These are phyloP conservation scores for Metopolophium dirhodum DNA, from an alignment of 1,140 invertebrate genomes.

Conservation along the genomic window DNA sequence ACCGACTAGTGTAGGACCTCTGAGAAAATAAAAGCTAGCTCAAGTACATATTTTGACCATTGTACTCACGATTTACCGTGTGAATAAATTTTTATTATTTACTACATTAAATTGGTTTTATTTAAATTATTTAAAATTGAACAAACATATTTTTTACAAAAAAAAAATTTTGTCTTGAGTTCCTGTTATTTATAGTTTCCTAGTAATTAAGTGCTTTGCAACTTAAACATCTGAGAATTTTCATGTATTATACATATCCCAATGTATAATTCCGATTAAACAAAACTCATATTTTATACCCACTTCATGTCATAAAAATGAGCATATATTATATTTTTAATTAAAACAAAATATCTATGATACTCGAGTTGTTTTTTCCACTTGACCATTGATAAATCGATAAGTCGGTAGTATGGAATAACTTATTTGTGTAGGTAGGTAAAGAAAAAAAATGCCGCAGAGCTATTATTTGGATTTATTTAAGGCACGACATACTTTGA, in stretches of 20 bases:
- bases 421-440: neutral
- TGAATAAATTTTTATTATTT: neutral
- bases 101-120: neutral
- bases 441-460: neutral
- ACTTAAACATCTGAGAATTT: neutral
- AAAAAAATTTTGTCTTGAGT: neutral
- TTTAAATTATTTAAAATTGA: neutral
- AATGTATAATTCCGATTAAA: neutral
- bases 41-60: neutral
- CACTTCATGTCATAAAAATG: slow-evolving; percentile 32
- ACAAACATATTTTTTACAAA: neutral
- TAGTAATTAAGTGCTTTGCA: neutral
- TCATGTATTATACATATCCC: neutral
- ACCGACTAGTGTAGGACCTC: too few relatives aligned
- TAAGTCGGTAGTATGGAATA: neutral
- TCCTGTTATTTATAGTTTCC: neutral
- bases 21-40: neutral
- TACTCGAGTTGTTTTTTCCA: neutral
- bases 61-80: neutral
- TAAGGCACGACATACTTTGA: neutral
- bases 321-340: slow-evolving; percentile 12
- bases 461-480: neutral
- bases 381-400: neutral
- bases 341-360: neutral
- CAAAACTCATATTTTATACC: neutral